Conservation (phyloP, 2,797 vertebrate genomes). For the Sylvilagus floridanus region DNA sequence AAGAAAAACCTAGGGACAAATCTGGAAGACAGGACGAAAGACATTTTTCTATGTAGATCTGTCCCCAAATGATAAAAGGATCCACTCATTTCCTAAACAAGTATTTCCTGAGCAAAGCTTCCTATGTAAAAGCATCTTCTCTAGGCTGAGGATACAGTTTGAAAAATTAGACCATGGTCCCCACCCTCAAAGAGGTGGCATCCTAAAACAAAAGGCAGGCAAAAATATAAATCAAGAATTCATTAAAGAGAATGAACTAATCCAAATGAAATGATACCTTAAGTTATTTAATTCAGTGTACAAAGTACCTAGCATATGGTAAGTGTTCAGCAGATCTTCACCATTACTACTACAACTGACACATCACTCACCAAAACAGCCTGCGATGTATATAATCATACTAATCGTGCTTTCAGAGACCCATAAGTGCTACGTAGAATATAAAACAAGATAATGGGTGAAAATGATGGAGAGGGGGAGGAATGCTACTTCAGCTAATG, state of each 20-base stretch:
- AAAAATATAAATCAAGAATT: background rate
- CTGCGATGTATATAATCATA: background rate
- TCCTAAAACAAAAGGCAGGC: background rate
- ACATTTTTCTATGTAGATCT: background rate
- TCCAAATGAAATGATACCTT: background rate
- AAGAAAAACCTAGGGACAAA: background rate
- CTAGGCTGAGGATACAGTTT: background rate
- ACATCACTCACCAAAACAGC: background rate
- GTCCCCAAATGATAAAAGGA: background rate
- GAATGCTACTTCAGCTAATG: background rate
- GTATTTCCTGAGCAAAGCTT: background rate
- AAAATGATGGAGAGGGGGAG: background rate
- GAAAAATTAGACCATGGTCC: background rate
- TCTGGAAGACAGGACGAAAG: background rate
- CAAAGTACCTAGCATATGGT: background rate
- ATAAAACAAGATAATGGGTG: background rate
- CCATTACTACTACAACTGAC: background rate
- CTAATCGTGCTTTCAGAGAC: constrained; percentile 27
- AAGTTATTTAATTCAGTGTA: background rate
- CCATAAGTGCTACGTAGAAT: background rate
- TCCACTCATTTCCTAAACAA: background rate
- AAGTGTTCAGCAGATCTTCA: background rate
- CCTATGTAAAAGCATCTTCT: background rate
- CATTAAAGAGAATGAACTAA: constrained; percentile 12
- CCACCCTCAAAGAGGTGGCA: background rate